A percentile compares a stretch with the other conserved stretches of the same genome.
Evolutionary conservation across 2,113 vertebrate species (phyloP).

Genomic region (Lophius piscatorius): DNA sequence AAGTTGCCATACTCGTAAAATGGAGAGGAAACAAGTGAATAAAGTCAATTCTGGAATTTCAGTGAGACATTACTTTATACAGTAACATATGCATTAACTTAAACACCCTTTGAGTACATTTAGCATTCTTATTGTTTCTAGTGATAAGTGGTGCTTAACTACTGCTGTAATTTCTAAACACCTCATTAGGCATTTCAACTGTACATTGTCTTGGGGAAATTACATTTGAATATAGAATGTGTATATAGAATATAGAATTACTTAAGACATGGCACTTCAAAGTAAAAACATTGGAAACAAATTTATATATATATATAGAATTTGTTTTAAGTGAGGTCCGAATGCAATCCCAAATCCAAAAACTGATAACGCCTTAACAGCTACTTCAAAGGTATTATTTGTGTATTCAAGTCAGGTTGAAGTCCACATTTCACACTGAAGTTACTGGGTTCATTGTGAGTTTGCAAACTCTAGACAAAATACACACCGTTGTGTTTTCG

Average conservation of each 20-base stretch:
- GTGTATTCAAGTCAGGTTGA: slow-evolving; percentile 19
- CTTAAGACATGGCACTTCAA: background rate
- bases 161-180: no score
- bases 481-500: slow-evolving; percentile 4
- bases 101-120: background rate
- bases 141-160: background rate
- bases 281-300: no score
- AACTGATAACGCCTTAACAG: slow-evolving; percentile 25
- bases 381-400: slow-evolving; percentile 20
- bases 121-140: background rate
- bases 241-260: no score
- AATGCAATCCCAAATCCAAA: background rate
- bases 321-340: slow-evolving; percentile 11
- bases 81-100: background rate
- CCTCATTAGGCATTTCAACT: no score
- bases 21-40: background rate
- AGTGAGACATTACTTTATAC: background rate
- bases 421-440: slow-evolving; percentile 3
- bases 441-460: slow-evolving; percentile 39
- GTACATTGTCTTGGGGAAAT: no score
- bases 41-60: background rate
- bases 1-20: no score
- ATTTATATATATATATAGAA: background rate
- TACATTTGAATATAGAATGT: no score
- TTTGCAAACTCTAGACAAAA: background rate